A percentile compares a stretch with the other conserved stretches of the same genome.
These are phyloP conservation scores for Troglohyphantes excavatus DNA, from an alignment of 2,888 invertebrate genomes.

Conservation along the genomic window DNA sequence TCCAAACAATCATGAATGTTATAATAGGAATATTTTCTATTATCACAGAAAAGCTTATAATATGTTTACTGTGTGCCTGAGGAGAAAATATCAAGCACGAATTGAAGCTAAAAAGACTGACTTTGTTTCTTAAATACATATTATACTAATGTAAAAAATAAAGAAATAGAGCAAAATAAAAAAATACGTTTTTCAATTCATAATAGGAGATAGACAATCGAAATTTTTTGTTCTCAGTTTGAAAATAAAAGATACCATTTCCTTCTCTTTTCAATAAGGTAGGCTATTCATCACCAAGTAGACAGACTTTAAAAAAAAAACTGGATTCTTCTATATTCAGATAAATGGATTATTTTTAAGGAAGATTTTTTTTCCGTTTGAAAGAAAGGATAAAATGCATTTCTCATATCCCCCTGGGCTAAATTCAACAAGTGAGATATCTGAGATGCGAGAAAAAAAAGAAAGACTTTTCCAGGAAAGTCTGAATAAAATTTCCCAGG, in stretches of 20 bases:
- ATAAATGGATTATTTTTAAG: slow-evolving; percentile 63
- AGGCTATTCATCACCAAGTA: slow-evolving; percentile 51
- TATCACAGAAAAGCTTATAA: too few species aligned
- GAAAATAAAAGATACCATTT: slow-evolving; percentile 60
- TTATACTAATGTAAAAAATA: background rate
- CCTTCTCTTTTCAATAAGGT: slow-evolving; percentile 48
- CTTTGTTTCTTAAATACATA: background rate
- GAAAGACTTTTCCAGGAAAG: too few species aligned
- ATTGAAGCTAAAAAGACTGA: background rate
- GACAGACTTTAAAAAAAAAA: slow-evolving; percentile 1
- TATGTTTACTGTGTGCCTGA: too few species aligned
- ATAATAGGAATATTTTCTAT: too few species aligned
- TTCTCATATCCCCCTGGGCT: slow-evolving; percentile 56
- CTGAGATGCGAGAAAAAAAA: slow-evolving; percentile 19
- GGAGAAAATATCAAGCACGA: too few species aligned
- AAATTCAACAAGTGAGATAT: slow-evolving; percentile 70
- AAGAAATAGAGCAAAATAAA: background rate
- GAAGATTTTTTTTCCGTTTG: slow-evolving; percentile 21
- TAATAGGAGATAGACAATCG: background rate
- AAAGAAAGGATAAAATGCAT: slow-evolving; percentile 60
- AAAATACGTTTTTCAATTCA: slow-evolving; percentile 11
- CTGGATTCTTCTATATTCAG: slow-evolving; percentile 45
- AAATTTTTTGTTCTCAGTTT: slow-evolving; percentile 10
- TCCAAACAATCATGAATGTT: too few species aligned
- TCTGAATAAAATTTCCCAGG: too few species aligned